These are phyloP conservation scores for Syrrhaptes paradoxus DNA, from an alignment of 2,113 vertebrate species.

Conservation along the genomic window DNA sequence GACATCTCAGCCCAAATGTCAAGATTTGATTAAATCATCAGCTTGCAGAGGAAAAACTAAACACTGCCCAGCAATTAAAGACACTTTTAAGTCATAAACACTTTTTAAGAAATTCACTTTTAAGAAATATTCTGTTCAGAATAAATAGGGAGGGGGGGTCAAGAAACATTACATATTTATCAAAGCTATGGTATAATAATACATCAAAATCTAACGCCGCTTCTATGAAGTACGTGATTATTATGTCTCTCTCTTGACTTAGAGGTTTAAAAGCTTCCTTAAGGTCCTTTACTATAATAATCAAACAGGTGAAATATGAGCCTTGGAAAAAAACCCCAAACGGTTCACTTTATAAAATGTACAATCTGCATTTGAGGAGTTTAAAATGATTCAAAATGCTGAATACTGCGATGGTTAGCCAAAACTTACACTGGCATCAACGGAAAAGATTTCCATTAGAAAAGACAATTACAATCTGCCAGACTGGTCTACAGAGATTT, in stretches of 20 bases:
- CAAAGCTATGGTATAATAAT: neutral
- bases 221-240: neutral
- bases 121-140: neutral
- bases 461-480: neutral
- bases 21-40: neutral
- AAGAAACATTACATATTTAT: neutral
- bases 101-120: neutral
- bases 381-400: neutral
- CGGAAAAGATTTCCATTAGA: neutral
- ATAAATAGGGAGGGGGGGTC: neutral
- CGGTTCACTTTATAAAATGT: neutral
- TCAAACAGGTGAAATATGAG: neutral
- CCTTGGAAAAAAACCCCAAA: neutral
- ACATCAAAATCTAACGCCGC: neutral
- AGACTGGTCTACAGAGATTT: neutral
- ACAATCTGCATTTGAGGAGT: neutral
- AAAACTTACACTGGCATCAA: neutral
- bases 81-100: neutral
- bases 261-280: neutral
- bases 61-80: neutral
- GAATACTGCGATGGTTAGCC: neutral
- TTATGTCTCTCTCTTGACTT: neutral
- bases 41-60: neutral
- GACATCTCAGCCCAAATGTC: neutral
- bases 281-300: neutral